phyloP scores from a whole-genome alignment of 2,113 vertebrate genomes.

The Equus przewalskii region DNA sequence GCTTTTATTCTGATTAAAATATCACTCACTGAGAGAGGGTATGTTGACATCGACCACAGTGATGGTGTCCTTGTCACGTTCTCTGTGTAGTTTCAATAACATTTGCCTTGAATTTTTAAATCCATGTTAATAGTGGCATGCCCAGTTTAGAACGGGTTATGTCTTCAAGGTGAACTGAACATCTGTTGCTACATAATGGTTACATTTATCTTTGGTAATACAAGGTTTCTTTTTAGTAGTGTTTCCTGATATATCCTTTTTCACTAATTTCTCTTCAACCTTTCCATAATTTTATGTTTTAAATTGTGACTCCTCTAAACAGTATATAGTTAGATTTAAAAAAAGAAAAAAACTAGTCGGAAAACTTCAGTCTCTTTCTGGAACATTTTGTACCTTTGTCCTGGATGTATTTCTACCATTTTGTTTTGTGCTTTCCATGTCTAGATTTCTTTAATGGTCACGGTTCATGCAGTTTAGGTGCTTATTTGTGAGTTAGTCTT shows the following conservation, averaged over 20 bases:
- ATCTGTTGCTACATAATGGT: background rate
- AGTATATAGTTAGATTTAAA: background rate
- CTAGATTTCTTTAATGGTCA: background rate
- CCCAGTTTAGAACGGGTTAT: background rate
- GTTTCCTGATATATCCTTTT: background rate
- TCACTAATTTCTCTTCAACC: background rate
- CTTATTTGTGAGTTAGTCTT: background rate
- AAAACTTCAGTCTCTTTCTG: background rate
- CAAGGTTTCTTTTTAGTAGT: background rate
- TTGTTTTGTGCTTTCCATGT: background rate
- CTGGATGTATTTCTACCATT: background rate
- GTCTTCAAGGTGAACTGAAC: background rate
- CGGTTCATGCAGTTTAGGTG: background rate
- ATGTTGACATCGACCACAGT: background rate
- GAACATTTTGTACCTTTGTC: background rate
- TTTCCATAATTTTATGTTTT: background rate
- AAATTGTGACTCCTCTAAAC: background rate
- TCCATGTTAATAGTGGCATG: background rate
- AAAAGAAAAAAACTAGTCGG: background rate
- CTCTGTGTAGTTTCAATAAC: background rate
- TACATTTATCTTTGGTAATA: background rate
- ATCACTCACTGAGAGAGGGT: background rate
- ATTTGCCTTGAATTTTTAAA: slow-evolving; percentile 17
- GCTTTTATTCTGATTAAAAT: slow-evolving; percentile 22
- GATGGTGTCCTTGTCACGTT: background rate